phyloP scores from a whole-genome alignment of 1,140 invertebrate species.

The Stegodyphus mimosarum region DNA sequence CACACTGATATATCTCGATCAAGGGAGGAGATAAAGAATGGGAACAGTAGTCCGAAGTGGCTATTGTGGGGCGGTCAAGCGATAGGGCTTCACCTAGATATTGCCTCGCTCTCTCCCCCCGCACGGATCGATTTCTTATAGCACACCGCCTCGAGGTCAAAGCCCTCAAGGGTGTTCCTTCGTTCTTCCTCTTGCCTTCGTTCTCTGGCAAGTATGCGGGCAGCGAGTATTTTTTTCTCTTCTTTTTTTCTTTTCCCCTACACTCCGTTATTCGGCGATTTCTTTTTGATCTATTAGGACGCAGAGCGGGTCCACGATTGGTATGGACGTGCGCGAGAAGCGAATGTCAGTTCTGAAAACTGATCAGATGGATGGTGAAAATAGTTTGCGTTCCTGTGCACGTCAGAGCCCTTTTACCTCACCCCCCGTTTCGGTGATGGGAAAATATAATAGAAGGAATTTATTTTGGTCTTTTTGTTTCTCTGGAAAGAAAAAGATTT shows the following conservation, averaged over 20 bases:
- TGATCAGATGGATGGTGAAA: slow-evolving; percentile 11
- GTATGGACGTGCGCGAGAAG: neutral
- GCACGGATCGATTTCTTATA: slow-evolving; percentile 35
- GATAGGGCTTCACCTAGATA: neutral
- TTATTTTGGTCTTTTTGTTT: neutral
- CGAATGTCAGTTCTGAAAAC: neutral
- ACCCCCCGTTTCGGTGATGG: neutral
- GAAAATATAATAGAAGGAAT: neutral
- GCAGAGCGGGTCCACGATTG: neutral
- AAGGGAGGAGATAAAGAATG: slow-evolving; percentile 10
- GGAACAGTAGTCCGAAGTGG: neutral
- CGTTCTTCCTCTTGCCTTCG: neutral
- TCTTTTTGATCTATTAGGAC: slow-evolving; percentile 7
- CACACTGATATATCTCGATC: no score
- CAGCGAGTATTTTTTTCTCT: neutral
- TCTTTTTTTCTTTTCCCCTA: neutral
- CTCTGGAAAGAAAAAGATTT: no score
- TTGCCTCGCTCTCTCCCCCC: neutral
- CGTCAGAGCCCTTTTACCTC: no score
- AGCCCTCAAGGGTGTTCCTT: slow-evolving; percentile 6
- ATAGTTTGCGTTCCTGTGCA: neutral
- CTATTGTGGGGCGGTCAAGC: slow-evolving; percentile 22
- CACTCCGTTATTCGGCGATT: slow-evolving; percentile 11
- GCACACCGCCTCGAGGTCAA: slow-evolving; percentile 13
- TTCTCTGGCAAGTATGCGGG: no score